These are phyloP conservation scores for Euschistus heros DNA, from an alignment of 1,140 invertebrate genomes.

Conservation along the genomic window DNA sequence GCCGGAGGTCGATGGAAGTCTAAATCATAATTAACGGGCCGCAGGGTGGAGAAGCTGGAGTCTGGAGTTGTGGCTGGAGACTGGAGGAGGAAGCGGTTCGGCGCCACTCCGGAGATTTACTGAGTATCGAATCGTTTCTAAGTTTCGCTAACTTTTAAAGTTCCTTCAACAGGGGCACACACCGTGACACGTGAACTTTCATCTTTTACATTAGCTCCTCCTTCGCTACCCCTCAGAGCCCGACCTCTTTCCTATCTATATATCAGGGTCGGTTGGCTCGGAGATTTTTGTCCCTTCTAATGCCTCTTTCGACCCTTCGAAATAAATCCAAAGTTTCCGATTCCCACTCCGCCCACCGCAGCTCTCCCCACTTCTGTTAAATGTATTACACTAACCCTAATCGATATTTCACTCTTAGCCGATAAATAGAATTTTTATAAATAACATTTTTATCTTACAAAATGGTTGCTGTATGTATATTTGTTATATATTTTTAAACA, in stretches of 20 bases:
- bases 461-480: too few species aligned
- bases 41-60: not conserved
- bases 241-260: not conserved
- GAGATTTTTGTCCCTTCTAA: constrained; percentile 8
- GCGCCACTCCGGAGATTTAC: constrained; percentile 4
- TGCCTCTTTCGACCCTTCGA: not conserved
- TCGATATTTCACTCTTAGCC: not conserved
- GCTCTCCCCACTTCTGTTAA: not conserved
- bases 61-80: not conserved
- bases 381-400: not conserved
- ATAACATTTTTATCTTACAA: too few species aligned
- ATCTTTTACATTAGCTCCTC: constrained; percentile 8
- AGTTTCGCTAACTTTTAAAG: constrained; percentile 5
- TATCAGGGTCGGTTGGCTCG: constrained; percentile 1
- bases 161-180: not conserved
- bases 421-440: too few species aligned
- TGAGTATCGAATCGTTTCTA: constrained; percentile 13
- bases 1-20: too few species aligned
- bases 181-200: not conserved
- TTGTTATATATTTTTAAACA: too few species aligned
- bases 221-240: too few species aligned
- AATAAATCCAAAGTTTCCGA: constrained; percentile 3
- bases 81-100: not conserved
- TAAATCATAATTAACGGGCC: constrained; percentile 12
- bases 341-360: not conserved